A percentile compares a stretch with the other conserved stretches of the same genome.
Evolutionary conservation across 2,797 vertebrate species (phyloP).

Genomic region (Trachurus trachurus): DNA sequence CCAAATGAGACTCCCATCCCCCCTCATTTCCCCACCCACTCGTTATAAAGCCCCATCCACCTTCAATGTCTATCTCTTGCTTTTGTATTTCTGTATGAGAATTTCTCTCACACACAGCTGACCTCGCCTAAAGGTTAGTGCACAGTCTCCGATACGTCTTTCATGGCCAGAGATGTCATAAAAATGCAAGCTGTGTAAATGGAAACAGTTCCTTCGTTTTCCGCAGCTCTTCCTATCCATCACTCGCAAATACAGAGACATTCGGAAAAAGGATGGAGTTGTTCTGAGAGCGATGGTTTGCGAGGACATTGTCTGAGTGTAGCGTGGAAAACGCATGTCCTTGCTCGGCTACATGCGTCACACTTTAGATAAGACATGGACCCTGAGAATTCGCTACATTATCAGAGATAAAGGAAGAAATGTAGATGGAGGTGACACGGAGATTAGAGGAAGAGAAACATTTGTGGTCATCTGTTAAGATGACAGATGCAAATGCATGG

Average conservation of each 20-base stretch:
- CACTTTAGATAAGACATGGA: constrained; percentile 65
- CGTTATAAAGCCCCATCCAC: constrained; percentile 13
- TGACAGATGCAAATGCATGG: constrained; percentile 11
- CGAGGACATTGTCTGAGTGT: constrained; percentile 44
- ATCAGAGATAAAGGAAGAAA: constrained; percentile 54
- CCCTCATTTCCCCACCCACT: constrained; percentile 35
- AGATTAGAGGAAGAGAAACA: constrained; percentile 44
- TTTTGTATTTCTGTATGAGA: constrained; percentile 33
- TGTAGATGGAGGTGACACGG: constrained; percentile 36
- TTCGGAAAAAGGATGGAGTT: constrained; percentile 25
- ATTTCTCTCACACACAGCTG: constrained; percentile 18
- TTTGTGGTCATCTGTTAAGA: constrained; percentile 41
- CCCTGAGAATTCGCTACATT: constrained; percentile 62
- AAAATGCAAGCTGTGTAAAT: constrained; percentile 15
- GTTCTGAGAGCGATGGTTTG: constrained; percentile 10
- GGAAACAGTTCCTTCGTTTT: constrained; percentile 32
- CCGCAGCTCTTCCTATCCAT: not conserved
- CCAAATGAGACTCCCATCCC: constrained; percentile 76
- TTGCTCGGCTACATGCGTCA: constrained; percentile 68
- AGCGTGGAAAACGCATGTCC: constrained; percentile 59
- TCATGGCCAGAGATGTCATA: constrained; percentile 39
- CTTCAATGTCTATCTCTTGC: constrained; percentile 44
- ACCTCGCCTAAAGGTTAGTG: constrained; percentile 37
- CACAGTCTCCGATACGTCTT: constrained; percentile 33
- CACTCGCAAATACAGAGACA: constrained; percentile 36